phyloP scores from a whole-genome alignment of 2,888 invertebrate genomes.

The Caenorhabditis sp. region DNA sequence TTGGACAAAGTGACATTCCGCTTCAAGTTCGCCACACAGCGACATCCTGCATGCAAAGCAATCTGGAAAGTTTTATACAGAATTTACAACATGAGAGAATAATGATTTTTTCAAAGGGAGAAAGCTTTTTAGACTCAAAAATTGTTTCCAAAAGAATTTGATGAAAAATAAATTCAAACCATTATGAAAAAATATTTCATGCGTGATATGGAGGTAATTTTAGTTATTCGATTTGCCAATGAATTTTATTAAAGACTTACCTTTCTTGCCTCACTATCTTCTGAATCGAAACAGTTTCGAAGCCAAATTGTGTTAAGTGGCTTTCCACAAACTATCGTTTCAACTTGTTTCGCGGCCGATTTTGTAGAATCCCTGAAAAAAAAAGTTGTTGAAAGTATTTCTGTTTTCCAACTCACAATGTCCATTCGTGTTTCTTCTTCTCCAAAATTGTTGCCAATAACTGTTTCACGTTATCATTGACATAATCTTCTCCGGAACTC shows the following conservation, averaged over 20 bases:
- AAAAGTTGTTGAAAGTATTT: neutral
- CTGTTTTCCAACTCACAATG: constrained; percentile 12
- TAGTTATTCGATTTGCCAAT: too few relatives aligned
- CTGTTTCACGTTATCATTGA: constrained; percentile 11
- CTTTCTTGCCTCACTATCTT: constrained; percentile 24
- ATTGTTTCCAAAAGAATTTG: too few relatives aligned
- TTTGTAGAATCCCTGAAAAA: constrained; percentile 17
- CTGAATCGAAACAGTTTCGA: constrained; percentile 22
- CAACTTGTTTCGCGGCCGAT: constrained; percentile 19
- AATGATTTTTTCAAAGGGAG: too few relatives aligned
- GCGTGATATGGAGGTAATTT: too few relatives aligned
- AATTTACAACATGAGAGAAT: neutral
- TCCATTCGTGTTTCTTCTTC: constrained; percentile 15
- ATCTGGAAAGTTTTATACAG: constrained; percentile 15
- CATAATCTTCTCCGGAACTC: neutral
- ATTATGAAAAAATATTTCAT: too few relatives aligned
- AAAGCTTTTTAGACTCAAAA: too few relatives aligned
- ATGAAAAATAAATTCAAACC: too few relatives aligned
- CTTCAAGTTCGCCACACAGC: constrained; percentile 4
- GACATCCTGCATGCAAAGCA: constrained; percentile 18
- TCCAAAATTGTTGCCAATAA: constrained; percentile 10
- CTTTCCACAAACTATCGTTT: neutral
- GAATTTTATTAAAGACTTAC: constrained; percentile 5
- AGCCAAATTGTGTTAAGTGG: constrained; percentile 20
- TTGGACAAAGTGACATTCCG: neutral